Conservation (phyloP, 2,888 invertebrate species). For the Balanococcus diminutus region DNA sequence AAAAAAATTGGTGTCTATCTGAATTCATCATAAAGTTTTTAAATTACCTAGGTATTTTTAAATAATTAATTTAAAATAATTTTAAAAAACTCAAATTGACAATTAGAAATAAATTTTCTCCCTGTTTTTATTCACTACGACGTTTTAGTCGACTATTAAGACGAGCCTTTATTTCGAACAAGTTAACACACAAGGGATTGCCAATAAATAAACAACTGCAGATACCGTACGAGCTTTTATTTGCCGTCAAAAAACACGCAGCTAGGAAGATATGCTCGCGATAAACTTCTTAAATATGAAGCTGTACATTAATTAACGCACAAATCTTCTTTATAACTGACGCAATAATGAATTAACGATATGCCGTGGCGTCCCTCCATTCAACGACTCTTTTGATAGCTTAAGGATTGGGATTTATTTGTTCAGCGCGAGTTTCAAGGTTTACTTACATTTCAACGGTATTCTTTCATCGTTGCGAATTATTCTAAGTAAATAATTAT, state of each 20-base stretch:
- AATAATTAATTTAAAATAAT: no score
- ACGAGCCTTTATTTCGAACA: neutral
- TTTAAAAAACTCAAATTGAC: no score
- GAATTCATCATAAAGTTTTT: no score
- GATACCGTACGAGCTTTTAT: neutral
- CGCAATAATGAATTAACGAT: conserved; percentile 23
- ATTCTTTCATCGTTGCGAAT: conserved; percentile 7
- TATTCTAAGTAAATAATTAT: conserved; percentile 29
- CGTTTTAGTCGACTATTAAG: no score
- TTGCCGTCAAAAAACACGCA: conserved; percentile 14
- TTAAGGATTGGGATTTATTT: conserved; percentile 20
- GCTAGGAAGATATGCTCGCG: neutral
- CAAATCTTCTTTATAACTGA: neutral
- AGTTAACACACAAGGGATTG: neutral
- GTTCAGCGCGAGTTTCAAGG: neutral
- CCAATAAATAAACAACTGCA: conserved; percentile 1
- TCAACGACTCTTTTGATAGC: neutral
- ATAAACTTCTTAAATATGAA: conserved; percentile 30
- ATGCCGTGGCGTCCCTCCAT: neutral
- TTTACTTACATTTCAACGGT: conserved; percentile 12
- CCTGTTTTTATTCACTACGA: no score
- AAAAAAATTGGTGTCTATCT: no score
- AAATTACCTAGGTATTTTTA: no score
- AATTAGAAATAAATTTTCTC: no score
- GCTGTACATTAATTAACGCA: neutral